These are phyloP conservation scores for Heteromormyrus szaboi DNA, from an alignment of 2,797 vertebrate genomes.

Conservation along the genomic window DNA sequence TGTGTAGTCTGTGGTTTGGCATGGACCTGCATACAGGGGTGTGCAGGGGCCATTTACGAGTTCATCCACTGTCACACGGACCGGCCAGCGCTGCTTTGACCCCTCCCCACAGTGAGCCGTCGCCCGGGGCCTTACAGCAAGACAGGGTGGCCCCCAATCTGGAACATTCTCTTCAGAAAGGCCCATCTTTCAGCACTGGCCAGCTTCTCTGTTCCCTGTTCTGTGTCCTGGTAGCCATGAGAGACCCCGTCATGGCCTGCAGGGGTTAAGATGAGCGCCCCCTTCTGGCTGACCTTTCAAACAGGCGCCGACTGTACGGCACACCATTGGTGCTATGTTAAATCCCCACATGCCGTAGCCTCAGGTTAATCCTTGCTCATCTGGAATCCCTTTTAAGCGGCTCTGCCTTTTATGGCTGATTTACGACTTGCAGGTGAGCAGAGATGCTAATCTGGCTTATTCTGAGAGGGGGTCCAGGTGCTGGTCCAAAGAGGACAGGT, in stretches of 20 bases:
- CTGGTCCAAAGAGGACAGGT: neutral
- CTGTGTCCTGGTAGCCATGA: neutral
- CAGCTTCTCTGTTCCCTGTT: neutral
- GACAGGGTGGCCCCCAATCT: neutral
- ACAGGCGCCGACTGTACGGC: neutral
- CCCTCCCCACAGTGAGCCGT: neutral
- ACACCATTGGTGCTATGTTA: neutral
- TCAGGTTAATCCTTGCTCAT: neutral
- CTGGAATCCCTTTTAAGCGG: neutral
- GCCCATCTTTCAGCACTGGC: neutral
- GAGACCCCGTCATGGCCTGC: neutral
- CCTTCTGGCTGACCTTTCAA: neutral
- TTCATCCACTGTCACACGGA: neutral
- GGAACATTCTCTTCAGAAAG: neutral
- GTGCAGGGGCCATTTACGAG: neutral
- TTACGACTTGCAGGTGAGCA: neutral
- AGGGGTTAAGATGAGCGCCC: neutral
- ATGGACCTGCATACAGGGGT: neutral
- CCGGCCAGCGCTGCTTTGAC: neutral
- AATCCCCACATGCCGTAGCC: neutral
- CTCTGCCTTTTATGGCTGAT: neutral
- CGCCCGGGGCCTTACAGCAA: neutral
- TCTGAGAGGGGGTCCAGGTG: neutral
- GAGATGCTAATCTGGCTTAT: neutral
- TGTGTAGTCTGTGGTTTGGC: neutral